Percentiles rank a stretch among this genome's conserved stretches.
phyloP scores from a whole-genome alignment of 30 jellyfish, hydroid and myxozoan species.

The Cassiopea xamachana region DNA sequence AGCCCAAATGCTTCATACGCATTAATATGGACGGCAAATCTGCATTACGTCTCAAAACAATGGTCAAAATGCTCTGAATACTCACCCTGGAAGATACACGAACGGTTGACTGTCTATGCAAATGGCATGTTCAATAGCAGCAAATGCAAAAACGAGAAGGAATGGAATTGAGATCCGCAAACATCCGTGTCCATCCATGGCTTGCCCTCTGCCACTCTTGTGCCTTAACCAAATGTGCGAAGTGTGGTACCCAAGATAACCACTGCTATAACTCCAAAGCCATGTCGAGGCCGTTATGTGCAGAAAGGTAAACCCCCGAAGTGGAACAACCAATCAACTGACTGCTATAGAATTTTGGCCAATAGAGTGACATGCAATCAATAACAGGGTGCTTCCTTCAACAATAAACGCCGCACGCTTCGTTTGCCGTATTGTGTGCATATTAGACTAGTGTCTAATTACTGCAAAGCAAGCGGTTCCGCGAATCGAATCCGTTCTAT shows the following conservation, averaged over 20 bases:
- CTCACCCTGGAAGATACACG: slow-evolving; percentile 69
- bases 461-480: slow-evolving; percentile 26
- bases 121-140: not conserved
- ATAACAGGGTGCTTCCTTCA: slow-evolving; percentile 42
- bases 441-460: slow-evolving; percentile 52
- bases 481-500: slow-evolving; percentile 5
- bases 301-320: slow-evolving; percentile 50
- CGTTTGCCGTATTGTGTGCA: slow-evolving; percentile 34
- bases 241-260: not conserved
- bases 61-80: not conserved
- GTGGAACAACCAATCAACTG: slow-evolving; percentile 20
- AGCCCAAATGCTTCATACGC: not conserved
- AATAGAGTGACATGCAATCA: slow-evolving; percentile 3
- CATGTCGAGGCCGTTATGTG: slow-evolving; percentile 29
- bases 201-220: slow-evolving; percentile 15
- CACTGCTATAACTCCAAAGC: not conserved
- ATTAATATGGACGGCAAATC: not conserved
- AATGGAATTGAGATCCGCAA: slow-evolving; percentile 19
- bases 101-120: slow-evolving; percentile 53
- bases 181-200: slow-evolving; percentile 71
- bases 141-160: slow-evolving; percentile 9
- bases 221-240: slow-evolving; percentile 43
- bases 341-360: not conserved
- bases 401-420: slow-evolving; percentile 10
- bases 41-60: not conserved